Evolutionary conservation across 1,140 invertebrate species (phyloP).

Genomic region (Tetranychus cinnabarinus): DNA sequence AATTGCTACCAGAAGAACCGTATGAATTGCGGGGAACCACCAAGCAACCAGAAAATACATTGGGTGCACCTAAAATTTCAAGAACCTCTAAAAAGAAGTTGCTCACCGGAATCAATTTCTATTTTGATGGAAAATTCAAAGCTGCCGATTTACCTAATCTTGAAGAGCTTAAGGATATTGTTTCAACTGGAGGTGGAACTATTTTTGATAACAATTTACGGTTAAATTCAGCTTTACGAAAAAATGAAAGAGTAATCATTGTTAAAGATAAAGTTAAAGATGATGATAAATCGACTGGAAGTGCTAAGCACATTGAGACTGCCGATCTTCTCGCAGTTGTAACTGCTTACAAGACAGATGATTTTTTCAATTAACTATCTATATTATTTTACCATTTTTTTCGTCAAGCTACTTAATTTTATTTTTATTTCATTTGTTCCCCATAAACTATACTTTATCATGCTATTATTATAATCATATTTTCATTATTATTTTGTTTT

Average conservation of each 20-base stretch:
- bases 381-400: no score
- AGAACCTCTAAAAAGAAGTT: background rate
- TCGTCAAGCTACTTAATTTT: no score
- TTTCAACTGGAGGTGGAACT: background rate
- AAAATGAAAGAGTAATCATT: background rate
- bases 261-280: background rate
- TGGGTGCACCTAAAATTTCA: background rate
- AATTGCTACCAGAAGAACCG: background rate
- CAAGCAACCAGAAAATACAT: no score
- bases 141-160: background rate
- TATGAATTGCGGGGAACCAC: background rate
- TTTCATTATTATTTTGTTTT: no score
- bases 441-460: no score
- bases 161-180: background rate
- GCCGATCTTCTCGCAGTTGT: no score
- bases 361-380: no score
- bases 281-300: background rate
- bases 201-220: background rate
- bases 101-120: background rate
- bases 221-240: background rate
- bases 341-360: no score
- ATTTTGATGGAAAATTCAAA: background rate
- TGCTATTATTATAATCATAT: no score
- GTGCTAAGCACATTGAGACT: no score
- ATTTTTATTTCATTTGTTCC: no score